Base-by-base conservation (phyloP, 2,888 invertebrate species). In the Aelia acuminata region DNA sequence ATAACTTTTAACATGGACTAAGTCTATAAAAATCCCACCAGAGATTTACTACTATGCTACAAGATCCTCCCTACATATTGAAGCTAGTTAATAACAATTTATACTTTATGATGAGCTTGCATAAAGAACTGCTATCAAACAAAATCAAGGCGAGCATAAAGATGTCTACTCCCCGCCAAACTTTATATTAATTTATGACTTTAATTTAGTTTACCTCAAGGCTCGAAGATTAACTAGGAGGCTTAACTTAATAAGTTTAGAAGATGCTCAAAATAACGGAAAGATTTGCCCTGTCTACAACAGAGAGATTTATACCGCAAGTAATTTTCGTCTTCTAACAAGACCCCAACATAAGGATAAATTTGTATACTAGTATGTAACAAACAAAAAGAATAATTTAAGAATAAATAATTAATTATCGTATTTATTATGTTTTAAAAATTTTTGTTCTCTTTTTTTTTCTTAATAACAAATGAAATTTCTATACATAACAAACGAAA, bases 191-290 rank as follows among this genome's bases (percentile, higher is more conserved):
- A 80, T 80, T 80, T 80, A 80, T 80, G 80, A 10, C 43, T 80
- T 80, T 80, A 80, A 80, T 80, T 80, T 80, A 80, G 80, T 80
- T 43, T 20, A 80, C 80, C 80, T 80, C 43, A n/a, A 43, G 80
- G 22, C 80, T 43, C 4, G 43, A 80, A 80, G 80, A 80, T 80
- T 80, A 80, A 80, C 80, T 39, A 80, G 80, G n/a, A 80, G 43
- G n/a, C 80, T 80, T 3, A 80, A 43, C n/a, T 47, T 80, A 80
- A 80, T 80, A 80, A 80, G 43, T n/a, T 43, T 13, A 43, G 43
- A 43, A n/a, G 43, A 80, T 39, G 80, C 80, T 80, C 39, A 80
- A 80, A 80, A 80, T 47, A 80, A 47, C 63, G 20, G 35, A 26
- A 3, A 80, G 39, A 80, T 8, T 80, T 80, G 22, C n/a, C 11